Base-by-base conservation (phyloP, 2,113 vertebrate species). In the Limanda limanda region DNA sequence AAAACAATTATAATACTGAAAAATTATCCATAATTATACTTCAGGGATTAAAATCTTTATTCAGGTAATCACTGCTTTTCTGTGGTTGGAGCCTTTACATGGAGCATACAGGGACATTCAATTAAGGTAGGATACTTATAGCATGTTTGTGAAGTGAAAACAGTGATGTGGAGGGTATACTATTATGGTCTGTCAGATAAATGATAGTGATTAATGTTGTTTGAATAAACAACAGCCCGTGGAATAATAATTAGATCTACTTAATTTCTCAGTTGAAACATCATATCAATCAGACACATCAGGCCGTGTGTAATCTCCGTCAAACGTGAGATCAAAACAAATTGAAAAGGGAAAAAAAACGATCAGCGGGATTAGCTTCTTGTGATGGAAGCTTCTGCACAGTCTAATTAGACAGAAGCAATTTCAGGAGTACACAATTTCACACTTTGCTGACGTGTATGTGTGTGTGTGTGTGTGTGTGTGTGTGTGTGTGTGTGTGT, bases 331-430 rank as follows among this genome's bases (percentile, higher is more conserved):
- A 68, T 67, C 40, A 63, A 52, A 71, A 69, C 54, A 42, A 61
- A 78, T 78, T 3, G 0, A 23, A 68, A 54, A 31, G 4, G 2
- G 11, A 48, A 18, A 18, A 18, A 48, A 61, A 66, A 5, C 35
- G 14, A 14, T 35, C 20, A 47, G 55, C 7, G 58, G 27, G 60
- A 77, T 79, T 12, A 67, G 18, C 10, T 25, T 45, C 56, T 68
- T 40, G 15, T 74, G 76, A 78, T 25, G n/a, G 45, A 63, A 77
- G 74, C 68, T 47, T 74, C 31, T 20, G 24, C 23, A 27, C 56
- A 77, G 74, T 74, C 37, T 62, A 71, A 85, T 75, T 72, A 71
- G 58, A 48, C 45, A 64, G 74, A 83, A 72, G 62, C 66, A 75
- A 77, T 83, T 79, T 82, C 65, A 74, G 8, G 27, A 71, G 48